Conservation (phyloP, 1,140 invertebrate species). For the Phortica variegata region DNA sequence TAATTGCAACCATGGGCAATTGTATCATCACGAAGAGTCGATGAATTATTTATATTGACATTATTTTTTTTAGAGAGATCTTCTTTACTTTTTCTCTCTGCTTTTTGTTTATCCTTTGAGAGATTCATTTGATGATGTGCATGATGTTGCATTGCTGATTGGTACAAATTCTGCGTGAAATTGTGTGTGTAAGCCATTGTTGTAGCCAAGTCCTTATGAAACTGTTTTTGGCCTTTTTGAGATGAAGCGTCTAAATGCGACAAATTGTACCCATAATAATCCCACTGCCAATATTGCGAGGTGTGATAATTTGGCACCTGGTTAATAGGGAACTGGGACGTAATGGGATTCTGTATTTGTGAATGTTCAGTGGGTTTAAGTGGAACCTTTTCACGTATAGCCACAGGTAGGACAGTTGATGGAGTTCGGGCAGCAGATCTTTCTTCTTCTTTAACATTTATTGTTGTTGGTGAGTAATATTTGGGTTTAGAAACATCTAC, state of each 20-base stretch:
- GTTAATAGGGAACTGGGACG: conserved; percentile 63
- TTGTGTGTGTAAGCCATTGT: conserved; percentile 53
- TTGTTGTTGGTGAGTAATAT: conserved; percentile 7
- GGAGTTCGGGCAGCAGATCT: conserved; percentile 19
- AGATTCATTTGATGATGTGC: conserved; percentile 46
- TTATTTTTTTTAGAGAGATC: conserved; percentile 26
- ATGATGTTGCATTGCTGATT: conserved; percentile 53
- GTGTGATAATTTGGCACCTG: conserved; percentile 65
- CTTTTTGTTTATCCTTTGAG: conserved; percentile 47
- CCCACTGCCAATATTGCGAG: conserved; percentile 67
- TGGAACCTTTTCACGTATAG: conserved; percentile 36
- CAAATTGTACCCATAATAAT: conserved; percentile 62
- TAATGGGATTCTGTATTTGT: conserved; percentile 44
- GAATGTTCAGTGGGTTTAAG: conserved; percentile 42
- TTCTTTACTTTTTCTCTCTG: conserved; percentile 44
- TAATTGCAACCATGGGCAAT: conserved; percentile 36
- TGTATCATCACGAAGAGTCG: conserved; percentile 24
- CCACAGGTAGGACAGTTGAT: conserved; percentile 7
- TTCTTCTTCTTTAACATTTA: conserved; percentile 44
- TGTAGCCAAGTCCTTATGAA: conserved; percentile 51
- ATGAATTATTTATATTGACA: conserved; percentile 13
- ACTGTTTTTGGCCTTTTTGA: conserved; percentile 53
- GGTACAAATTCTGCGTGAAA: conserved; percentile 50
- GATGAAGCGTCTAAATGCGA: conserved; percentile 58
- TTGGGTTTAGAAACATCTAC: too few species aligned